Evolutionary conservation across 2,797 vertebrate genomes (phyloP).

Genomic region (Limosa lapponica): DNA sequence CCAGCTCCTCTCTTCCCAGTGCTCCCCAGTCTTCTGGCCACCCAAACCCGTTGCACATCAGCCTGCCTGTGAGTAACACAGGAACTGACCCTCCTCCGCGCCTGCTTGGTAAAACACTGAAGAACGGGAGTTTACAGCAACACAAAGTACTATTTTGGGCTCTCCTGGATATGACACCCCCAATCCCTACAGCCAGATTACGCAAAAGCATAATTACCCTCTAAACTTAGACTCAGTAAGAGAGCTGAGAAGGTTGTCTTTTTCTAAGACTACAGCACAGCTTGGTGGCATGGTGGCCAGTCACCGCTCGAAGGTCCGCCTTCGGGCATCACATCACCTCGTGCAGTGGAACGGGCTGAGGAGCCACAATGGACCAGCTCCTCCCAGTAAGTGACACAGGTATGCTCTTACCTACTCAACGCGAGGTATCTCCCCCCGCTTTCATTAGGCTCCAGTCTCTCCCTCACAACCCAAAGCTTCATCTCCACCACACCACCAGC

Average conservation of each 20-base stretch:
- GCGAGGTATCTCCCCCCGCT: background rate
- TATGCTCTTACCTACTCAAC: constrained; percentile 2
- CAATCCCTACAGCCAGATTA: fast-evolving
- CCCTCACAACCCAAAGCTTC: constrained; percentile 17
- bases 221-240: background rate
- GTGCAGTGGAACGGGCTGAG: fast-evolving
- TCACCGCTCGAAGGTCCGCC: background rate
- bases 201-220: background rate
- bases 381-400: fast-evolving
- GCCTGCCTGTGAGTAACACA: background rate
- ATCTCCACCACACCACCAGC: background rate
- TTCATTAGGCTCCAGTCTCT: background rate
- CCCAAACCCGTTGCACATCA: background rate
- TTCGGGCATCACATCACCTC: fast-evolving
- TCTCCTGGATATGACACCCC: background rate
- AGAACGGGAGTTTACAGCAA: background rate
- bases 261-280: background rate
- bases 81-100: fast-evolving
- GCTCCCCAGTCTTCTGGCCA: background rate
- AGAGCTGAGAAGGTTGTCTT: background rate
- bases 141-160: background rate
- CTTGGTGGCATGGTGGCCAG: background rate
- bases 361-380: fast-evolving
- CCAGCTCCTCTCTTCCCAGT: background rate
- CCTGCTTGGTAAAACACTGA: fast-evolving